These are phyloP conservation scores for Galeopterus variegatus DNA, from an alignment of 2,113 vertebrate genomes.

Conservation along the genomic window DNA sequence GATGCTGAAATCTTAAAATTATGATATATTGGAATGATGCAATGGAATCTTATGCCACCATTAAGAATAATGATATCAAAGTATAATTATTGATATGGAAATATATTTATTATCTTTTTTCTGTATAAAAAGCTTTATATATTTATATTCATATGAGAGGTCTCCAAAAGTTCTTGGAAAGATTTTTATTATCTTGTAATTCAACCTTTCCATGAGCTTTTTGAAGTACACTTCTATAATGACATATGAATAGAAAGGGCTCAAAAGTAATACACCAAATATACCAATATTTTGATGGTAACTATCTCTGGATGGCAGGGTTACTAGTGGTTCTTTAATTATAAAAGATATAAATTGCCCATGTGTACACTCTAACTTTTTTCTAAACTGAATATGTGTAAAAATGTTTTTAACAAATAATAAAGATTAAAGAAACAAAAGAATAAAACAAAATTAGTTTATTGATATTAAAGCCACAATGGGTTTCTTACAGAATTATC, in stretches of 20 bases:
- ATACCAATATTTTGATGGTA: not conserved
- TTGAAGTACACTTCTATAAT: not conserved
- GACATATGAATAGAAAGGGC: not conserved
- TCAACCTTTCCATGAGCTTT: no score
- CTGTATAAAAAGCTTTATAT: not conserved
- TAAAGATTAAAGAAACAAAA: not conserved
- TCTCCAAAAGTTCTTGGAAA: no score
- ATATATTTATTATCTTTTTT: not conserved
- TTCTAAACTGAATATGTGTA: not conserved
- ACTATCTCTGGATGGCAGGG: not conserved
- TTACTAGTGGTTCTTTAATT: not conserved
- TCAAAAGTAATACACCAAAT: not conserved
- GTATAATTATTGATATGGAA: not conserved
- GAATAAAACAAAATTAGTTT: not conserved
- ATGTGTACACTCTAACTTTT: not conserved
- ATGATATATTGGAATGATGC: not conserved
- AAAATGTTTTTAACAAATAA: not conserved
- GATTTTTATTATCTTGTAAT: no score
- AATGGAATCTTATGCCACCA: not conserved
- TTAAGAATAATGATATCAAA: not conserved
- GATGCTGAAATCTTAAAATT: not conserved
- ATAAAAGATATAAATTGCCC: not conserved
- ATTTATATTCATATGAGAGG: not conserved
- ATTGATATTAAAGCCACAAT: not conserved
- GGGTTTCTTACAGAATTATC: not conserved